A percentile compares a stretch with the other conserved stretches of the same genome.
Conservation (phyloP, 2,113 vertebrate genomes). For the Cyanoderma ruficeps region DNA sequence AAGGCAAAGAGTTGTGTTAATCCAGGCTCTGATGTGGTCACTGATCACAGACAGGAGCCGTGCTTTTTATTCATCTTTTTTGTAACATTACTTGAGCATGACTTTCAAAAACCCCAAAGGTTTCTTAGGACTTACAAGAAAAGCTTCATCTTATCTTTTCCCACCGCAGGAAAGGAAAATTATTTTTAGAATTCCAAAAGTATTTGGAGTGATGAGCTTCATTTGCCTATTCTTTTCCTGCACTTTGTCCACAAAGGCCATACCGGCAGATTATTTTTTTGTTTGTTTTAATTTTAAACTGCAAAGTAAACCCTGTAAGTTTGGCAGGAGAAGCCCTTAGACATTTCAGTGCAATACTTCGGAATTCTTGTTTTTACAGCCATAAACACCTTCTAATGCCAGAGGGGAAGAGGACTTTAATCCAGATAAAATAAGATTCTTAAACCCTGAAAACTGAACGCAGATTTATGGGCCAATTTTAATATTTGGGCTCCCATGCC, state of each 20-base stretch:
- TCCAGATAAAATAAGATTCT: slow-evolving; percentile 77
- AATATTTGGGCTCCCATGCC: slow-evolving; percentile 47
- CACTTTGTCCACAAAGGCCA: background rate
- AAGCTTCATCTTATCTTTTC: background rate
- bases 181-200: background rate
- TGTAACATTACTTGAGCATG: background rate
- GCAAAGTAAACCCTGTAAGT: slow-evolving; percentile 1
- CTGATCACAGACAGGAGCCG: background rate
- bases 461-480: slow-evolving; percentile 67
- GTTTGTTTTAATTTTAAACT: slow-evolving; percentile 4
- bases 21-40: background rate
- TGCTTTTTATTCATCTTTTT: background rate
- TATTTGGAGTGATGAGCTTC: background rate
- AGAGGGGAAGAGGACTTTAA: slow-evolving; percentile 70
- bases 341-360: slow-evolving; percentile 68
- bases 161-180: background rate
- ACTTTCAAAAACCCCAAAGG: background rate
- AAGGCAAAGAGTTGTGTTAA: background rate
- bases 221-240: background rate
- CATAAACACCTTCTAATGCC: slow-evolving; percentile 72
- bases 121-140: background rate
- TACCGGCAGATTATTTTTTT: background rate
- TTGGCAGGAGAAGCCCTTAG: slow-evolving; percentile 45
- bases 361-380: slow-evolving; percentile 72
- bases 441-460: slow-evolving; percentile 59